Base-by-base conservation (phyloP, 1,140 invertebrate species). In the Drosophila bipectinata region DNA sequence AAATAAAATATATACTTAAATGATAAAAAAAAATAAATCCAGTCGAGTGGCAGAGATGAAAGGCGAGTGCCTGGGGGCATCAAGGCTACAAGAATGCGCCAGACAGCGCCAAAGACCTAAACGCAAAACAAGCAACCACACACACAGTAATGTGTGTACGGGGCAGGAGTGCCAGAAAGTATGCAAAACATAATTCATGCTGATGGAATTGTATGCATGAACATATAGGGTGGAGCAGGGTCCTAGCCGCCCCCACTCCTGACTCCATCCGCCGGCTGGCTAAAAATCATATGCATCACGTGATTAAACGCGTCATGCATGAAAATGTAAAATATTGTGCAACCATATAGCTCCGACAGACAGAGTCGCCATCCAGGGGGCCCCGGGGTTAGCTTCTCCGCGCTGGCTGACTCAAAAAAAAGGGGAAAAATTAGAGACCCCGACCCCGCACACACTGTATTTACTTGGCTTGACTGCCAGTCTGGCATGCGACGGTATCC, bases 281-380 rank as follows among this genome's bases (percentile, higher is more conserved):
- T 81, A 80, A 87, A 90, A 90, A 90, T 90, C 85, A 89, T 90
- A 90, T 90, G 85, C 85, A 90, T 90, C 85, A 90, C 85, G 85
- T 90, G 85, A 90, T 82, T 90, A 90, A 90, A 90, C 85, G 85
- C 85, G 85, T 90, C 85, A 90, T 90, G 85, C 85, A 90, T 90
- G 81, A 90, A 90, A 90, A 90, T 89, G 74, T 87, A 87, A 87
- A 87, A 87, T 87, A 87, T 87, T 76, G 76, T 79, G 56, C 78
- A 71, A 63, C 73, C 73, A 63, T 58, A 71, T 77, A 76, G 57
- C 66, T 54, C 66, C 51, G 60, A 69, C 48, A 59, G 60, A 69
- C 32, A 68, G 62, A 21, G 57, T 6, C 30, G 24, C 30, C 34
- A 32, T 8, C 34, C 39, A 28, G 26, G 26, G 26, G 34, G 21